Conservation (phyloP, 2,888 invertebrate genomes). For the Invenusta paracnida region DNA sequence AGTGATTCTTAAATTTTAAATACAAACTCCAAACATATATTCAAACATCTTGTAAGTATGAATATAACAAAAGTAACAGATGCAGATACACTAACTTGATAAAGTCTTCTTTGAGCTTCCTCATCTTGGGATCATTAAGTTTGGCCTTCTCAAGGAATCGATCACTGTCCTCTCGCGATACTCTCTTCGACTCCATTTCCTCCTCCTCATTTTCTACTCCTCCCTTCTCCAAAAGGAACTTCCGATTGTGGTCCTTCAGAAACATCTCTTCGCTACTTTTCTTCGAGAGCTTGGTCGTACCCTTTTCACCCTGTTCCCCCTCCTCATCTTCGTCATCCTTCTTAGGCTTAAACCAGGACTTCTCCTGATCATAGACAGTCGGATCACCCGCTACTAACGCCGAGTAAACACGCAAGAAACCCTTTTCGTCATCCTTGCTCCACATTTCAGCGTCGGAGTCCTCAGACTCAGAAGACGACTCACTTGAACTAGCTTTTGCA, state of each 20-base stretch:
- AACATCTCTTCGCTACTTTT: neutral
- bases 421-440: neutral
- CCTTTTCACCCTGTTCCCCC: neutral
- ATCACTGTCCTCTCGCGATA: neutral
- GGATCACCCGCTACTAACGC: constrained; percentile 34
- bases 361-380: constrained; percentile 2
- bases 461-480: neutral
- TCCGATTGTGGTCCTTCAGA: constrained; percentile 9
- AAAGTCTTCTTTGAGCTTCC: neutral
- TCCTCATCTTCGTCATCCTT: neutral
- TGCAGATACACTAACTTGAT: too few relatives aligned
- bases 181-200: neutral
- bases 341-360: constrained; percentile 27
- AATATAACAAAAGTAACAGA: too few relatives aligned
- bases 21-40: too few relatives aligned
- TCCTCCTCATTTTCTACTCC: neutral
- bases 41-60: too few relatives aligned
- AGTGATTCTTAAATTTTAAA: too few relatives aligned
- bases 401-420: constrained; percentile 25
- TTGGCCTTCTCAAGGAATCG: constrained; percentile 5
- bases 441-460: constrained; percentile 19
- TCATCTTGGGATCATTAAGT: constrained; percentile 5
- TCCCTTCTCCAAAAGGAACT: constrained; percentile 25
- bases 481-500: neutral
- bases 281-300: neutral